These are phyloP conservation scores for Acronicta alni DNA, from an alignment of 2,888 invertebrate species.

Conservation along the genomic window DNA sequence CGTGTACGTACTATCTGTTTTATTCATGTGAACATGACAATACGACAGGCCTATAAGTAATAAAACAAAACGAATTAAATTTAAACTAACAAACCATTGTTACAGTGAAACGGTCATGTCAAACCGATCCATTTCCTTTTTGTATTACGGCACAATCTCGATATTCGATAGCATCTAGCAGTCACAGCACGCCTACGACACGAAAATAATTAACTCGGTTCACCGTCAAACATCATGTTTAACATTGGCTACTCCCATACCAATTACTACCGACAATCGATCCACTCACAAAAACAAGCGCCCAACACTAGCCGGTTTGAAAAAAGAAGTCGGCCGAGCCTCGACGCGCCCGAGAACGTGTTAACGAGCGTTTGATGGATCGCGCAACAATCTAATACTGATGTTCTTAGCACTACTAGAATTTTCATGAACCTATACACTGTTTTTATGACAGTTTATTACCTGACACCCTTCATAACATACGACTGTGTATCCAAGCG, in stretches of 20 bases:
- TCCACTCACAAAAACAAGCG: constrained; percentile 79
- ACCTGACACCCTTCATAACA: constrained; percentile 66
- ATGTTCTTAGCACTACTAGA: constrained; percentile 69
- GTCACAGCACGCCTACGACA: constrained; percentile 83
- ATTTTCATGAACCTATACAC: constrained; percentile 70
- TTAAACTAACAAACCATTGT: constrained; percentile 71
- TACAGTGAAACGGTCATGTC: constrained; percentile 63
- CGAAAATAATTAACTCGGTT: constrained; percentile 87
- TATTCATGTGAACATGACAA: constrained; percentile 49
- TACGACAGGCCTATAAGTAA: constrained; percentile 39
- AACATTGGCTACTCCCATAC: constrained; percentile 87
- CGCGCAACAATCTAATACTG: constrained; percentile 77
- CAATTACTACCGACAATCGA: constrained; percentile 87
- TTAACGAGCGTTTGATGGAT: constrained; percentile 87
- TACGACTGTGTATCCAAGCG: constrained; percentile 48
- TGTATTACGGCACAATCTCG: constrained; percentile 75
- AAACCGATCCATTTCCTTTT: constrained; percentile 80
- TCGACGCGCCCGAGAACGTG: constrained; percentile 72
- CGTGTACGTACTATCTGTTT: constrained; percentile 47
- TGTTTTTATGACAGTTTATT: constrained; percentile 71
- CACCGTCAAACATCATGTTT: constrained; percentile 86
- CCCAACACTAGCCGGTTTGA: constrained; percentile 76
- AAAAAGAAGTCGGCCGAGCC: constrained; percentile 69
- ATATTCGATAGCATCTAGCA: constrained; percentile 78
- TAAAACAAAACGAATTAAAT: constrained; percentile 60